A percentile compares a stretch with the other conserved stretches of the same genome.
These are phyloP conservation scores for Macquaria ambigua DNA, from an alignment of 2,113 vertebrate genomes.

Conservation along the genomic window DNA sequence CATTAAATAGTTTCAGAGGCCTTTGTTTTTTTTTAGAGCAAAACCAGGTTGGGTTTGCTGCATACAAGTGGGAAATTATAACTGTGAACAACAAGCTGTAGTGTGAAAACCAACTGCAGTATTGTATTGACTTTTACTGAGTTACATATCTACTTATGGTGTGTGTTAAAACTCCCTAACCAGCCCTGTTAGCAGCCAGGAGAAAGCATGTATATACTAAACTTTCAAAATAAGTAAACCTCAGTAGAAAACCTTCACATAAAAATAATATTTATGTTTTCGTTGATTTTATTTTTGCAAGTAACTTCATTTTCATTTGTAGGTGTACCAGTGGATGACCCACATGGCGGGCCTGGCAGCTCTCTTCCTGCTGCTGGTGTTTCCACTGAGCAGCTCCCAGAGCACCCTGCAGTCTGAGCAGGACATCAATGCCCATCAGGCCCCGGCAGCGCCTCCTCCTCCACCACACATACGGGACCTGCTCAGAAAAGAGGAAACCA, in stretches of 20 bases:
- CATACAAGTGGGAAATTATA: background rate
- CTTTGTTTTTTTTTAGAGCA: background rate
- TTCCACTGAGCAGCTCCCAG: conserved; percentile 72
- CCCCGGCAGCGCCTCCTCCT: conserved; percentile 22
- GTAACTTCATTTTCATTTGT: background rate
- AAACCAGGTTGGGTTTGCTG: background rate
- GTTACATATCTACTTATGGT: background rate
- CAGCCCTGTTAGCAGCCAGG: background rate
- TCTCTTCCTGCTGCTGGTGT: conserved; percentile 68
- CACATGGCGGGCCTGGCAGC: conserved; percentile 58
- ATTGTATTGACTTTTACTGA: background rate
- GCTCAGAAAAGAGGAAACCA: conserved; percentile 47
- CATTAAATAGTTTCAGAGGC: background rate
- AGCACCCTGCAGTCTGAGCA: conserved; percentile 65
- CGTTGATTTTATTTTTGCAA: background rate
- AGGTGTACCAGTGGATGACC: conserved; percentile 9
- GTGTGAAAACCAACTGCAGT: background rate
- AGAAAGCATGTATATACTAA: background rate
- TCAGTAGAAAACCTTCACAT: background rate
- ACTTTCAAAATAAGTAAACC: background rate
- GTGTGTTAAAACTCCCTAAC: background rate
- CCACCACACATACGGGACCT: conserved; percentile 45
- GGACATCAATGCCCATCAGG: conserved; percentile 34
- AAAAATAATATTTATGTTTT: background rate
- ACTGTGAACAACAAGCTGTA: background rate